Base-by-base conservation (phyloP, 2,797 vertebrate genomes). In the Phoxinus dragarum region DNA sequence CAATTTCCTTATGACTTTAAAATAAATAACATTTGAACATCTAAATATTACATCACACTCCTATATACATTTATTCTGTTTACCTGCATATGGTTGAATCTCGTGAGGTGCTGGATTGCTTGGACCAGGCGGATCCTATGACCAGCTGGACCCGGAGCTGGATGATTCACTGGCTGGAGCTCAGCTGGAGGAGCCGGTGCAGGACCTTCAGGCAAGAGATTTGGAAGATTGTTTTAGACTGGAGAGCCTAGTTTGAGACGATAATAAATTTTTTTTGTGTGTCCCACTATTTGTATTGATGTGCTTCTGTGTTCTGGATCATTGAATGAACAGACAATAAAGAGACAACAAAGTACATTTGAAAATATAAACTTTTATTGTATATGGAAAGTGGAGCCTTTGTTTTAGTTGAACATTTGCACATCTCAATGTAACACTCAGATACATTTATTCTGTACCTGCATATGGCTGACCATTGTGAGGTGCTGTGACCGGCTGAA, bases 151-250 rank as follows among this genome's bases (percentile, higher is more conserved):
- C 27, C 27, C 27, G 27, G 27, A 27, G 27, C 27, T 27, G 27
- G 27, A 27, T 27, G 27, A 27, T 27, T 27, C 27, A 27, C 27
- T 27, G 27, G 27, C 27, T 27, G 27, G 27, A 27, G 27, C 27
- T 96, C 96, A 0, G 88, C 90, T 0, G 93, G 92, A 54, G 5
- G 31, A 0, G 92, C 93, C 27, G 95, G 91, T 9, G 92, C 94
- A 0, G 96, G 94, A 1, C 91, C 93, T 0, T 94, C 93, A 47
- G 92, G 3, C 90, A 92, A 91, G 1, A 95, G 94, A 80, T 96
- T 96, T 52, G 92, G 89, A 1, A 89, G 49, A 74, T 94, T 92
- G 89, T 89, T 36, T 27, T 27, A 27, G 27, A 27, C 27, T 27
- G 27, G 27, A 27, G 27, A 27, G 27, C 27, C 27, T 27, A 27